phyloP scores from a whole-genome alignment of 2,113 vertebrate species.

The Elanus axillaris region DNA sequence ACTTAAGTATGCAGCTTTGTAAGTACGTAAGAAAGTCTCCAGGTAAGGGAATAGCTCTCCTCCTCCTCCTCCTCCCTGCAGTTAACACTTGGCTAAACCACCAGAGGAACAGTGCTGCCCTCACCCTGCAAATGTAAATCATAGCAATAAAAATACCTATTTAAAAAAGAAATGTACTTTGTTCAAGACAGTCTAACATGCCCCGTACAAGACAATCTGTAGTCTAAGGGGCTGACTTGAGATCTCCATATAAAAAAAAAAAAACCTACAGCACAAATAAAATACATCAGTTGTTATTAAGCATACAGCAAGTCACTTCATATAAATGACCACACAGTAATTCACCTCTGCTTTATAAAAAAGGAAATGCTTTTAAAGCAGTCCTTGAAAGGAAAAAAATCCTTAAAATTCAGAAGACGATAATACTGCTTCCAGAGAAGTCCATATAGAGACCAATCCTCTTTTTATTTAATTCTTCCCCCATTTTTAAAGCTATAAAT shows the following conservation, averaged over 20 bases:
- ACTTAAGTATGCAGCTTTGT: background rate
- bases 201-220: background rate
- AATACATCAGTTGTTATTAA: background rate
- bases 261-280: background rate
- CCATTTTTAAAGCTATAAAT: background rate
- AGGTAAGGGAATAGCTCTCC: background rate
- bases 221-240: background rate
- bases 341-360: background rate
- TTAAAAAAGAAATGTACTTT: background rate
- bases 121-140: background rate
- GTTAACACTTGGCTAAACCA: background rate
- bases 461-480: background rate
- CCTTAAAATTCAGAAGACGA: background rate
- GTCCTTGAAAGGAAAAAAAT: background rate
- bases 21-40: background rate
- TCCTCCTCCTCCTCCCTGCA: background rate
- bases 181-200: background rate
- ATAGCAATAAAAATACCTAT: background rate
- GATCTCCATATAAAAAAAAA: background rate
- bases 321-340: background rate
- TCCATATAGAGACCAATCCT: background rate
- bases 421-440: background rate
- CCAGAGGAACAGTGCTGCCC: constrained; percentile 44
- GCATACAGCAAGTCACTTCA: background rate
- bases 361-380: background rate